Evolutionary conservation across 2,797 vertebrate genomes (phyloP).

Genomic region (Aeoliscus strigatus): DNA sequence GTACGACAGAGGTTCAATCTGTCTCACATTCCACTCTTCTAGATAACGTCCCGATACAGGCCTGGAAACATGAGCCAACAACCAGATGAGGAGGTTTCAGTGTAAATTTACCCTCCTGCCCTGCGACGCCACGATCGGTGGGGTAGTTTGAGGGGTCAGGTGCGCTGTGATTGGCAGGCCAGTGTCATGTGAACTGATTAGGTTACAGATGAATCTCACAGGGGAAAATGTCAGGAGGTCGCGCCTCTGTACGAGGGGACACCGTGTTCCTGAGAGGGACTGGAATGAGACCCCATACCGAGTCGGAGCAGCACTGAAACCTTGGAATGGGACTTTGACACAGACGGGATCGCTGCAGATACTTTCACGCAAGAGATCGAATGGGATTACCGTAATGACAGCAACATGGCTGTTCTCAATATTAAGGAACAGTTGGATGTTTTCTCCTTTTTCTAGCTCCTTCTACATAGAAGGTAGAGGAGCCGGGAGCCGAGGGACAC

Average conservation of each 20-base stretch:
- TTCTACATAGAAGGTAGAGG: no score
- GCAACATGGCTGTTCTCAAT: no score
- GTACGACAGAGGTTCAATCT: neutral
- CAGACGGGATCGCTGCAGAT: no score
- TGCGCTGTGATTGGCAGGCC: constrained; percentile 29
- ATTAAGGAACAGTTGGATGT: no score
- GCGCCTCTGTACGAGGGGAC: constrained; percentile 35
- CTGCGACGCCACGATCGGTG: constrained; percentile 12
- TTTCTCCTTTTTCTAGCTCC: no score
- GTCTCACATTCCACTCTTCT: no score
- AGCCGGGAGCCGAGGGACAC: no score
- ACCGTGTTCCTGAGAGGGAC: constrained; percentile 33
- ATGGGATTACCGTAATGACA: no score
- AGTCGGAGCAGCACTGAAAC: neutral
- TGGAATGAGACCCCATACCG: constrained; percentile 26
- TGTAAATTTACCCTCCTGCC: constrained; percentile 38
- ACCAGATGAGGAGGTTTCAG: constrained; percentile 11
- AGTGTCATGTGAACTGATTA: constrained; percentile 33
- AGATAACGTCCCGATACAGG: no score
- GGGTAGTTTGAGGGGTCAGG: constrained; percentile 33
- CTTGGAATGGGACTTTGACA: neutral
- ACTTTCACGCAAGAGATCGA: no score
- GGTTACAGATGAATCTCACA: constrained; percentile 49
- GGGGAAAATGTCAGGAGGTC: constrained; percentile 60
- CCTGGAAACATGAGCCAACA: no score